These are phyloP conservation scores for Pardalotus punctatus DNA, from an alignment of 2,113 vertebrate genomes.

Conservation along the genomic window DNA sequence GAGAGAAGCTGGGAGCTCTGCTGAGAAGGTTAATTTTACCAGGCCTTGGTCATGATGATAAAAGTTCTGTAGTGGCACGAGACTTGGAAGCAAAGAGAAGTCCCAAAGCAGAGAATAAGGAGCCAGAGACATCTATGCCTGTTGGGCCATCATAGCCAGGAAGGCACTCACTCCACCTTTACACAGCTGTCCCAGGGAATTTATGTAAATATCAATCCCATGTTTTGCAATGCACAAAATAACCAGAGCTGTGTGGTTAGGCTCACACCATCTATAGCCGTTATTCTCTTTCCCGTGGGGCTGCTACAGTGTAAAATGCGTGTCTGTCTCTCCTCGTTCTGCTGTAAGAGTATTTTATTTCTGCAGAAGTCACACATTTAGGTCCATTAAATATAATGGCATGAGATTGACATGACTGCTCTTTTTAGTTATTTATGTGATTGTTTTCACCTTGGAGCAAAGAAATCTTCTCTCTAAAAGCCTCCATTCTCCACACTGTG, in stretches of 20 bases:
- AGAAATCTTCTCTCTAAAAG: constrained; percentile 22
- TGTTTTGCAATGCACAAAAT: background rate
- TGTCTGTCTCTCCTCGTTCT: background rate
- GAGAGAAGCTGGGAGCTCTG: background rate
- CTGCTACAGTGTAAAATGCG: background rate
- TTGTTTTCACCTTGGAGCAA: background rate
- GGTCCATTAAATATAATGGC: constrained; percentile 32
- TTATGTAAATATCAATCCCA: background rate
- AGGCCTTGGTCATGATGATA: background rate
- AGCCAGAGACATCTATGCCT: background rate
- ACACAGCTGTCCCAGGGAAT: background rate
- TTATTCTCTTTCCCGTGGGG: background rate
- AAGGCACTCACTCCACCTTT: background rate
- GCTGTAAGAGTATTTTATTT: background rate
- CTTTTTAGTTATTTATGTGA: background rate
- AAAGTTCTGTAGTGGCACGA: background rate
- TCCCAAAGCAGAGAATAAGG: background rate
- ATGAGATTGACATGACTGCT: constrained; percentile 17
- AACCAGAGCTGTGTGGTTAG: background rate
- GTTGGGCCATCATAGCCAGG: background rate
- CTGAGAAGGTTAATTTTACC: background rate
- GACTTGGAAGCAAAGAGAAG: background rate
- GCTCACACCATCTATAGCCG: background rate
- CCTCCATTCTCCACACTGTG: background rate
- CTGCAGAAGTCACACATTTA: background rate